A percentile compares a stretch with the other conserved stretches of the same genome.
phyloP scores from a whole-genome alignment of 2,888 invertebrate species.

The Azorinus chamasolen region DNA sequence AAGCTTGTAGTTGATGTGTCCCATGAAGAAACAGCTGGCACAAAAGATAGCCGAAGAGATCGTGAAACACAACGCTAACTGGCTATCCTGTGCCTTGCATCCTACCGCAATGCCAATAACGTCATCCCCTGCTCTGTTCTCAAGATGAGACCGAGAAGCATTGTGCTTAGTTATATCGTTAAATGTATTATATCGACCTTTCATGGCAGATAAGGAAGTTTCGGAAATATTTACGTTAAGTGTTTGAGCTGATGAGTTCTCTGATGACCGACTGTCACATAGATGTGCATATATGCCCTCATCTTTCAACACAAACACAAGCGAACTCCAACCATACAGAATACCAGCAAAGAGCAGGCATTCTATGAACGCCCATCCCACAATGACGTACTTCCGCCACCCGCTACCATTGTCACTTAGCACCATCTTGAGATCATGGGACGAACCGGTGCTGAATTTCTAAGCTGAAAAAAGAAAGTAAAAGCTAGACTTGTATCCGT shows the following conservation, averaged over 20 bases:
- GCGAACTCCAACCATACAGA: slow-evolving; percentile 78
- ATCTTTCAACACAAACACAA: slow-evolving; percentile 74
- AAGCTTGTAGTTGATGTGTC: slow-evolving; percentile 73
- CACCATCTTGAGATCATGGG: no score
- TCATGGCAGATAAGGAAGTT: no score
- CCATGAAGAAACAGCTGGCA: slow-evolving; percentile 72
- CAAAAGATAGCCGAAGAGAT: slow-evolving; percentile 72
- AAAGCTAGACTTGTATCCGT: no score
- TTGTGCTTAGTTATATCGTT: no score
- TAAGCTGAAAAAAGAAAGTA: no score
- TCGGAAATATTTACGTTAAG: no score
- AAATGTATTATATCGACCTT: no score
- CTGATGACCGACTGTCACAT: slow-evolving; percentile 26
- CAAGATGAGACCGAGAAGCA: not conserved
- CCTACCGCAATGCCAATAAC: no score
- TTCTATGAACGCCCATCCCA: slow-evolving; percentile 73
- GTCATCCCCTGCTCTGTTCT: not conserved
- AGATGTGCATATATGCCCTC: slow-evolving; percentile 70
- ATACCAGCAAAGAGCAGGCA: slow-evolving; percentile 74
- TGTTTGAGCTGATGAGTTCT: no score
- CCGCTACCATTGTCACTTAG: no score
- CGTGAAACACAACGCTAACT: slow-evolving; percentile 73
- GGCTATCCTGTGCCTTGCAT: slow-evolving; percentile 62
- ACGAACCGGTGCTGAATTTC: no score
- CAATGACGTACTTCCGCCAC: slow-evolving; percentile 57